These are phyloP conservation scores for Meteorus cinctellus DNA, from an alignment of 2,888 invertebrate genomes.

Conservation along the genomic window DNA sequence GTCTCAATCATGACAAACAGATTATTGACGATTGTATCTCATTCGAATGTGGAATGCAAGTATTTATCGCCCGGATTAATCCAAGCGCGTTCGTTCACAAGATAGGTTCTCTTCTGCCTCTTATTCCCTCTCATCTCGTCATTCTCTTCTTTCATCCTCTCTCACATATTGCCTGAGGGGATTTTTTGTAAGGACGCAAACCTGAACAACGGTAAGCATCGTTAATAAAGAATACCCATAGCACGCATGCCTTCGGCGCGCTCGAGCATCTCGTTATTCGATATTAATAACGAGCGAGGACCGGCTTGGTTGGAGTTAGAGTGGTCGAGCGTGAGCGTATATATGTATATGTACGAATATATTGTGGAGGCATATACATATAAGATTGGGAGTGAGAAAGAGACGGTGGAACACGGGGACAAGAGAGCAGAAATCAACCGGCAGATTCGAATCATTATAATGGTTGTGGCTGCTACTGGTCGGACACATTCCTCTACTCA, in stretches of 20 bases:
- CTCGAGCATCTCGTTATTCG: conserved; percentile 71
- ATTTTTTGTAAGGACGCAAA: conserved; percentile 52
- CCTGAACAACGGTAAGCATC: conserved; percentile 60
- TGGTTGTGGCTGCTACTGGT: conserved; percentile 62
- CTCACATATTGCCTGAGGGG: conserved; percentile 25
- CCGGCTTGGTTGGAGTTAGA: conserved; percentile 27
- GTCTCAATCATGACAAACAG: conserved; percentile 31
- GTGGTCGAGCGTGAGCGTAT: conserved; percentile 42
- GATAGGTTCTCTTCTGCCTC: conserved; percentile 13
- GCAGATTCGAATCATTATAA: conserved; percentile 71
- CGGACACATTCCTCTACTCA: conserved; percentile 48
- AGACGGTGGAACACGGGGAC: conserved; percentile 21
- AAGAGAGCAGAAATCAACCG: conserved; percentile 29
- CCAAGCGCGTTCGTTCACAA: conserved; percentile 8
- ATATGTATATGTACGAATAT: neutral
- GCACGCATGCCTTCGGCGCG: conserved; percentile 65
- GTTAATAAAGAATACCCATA: conserved; percentile 71
- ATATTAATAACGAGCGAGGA: conserved; percentile 70
- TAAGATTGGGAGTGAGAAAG: conserved; percentile 38
- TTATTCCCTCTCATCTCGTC: conserved; percentile 18
- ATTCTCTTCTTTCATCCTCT: conserved; percentile 2
- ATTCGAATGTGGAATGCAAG: conserved; percentile 34
- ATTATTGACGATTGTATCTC: conserved; percentile 41
- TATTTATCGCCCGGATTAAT: conserved; percentile 42
- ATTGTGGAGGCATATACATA: neutral